Base-by-base conservation (phyloP, 2,888 invertebrate genomes). In the Drosophila falleni region DNA sequence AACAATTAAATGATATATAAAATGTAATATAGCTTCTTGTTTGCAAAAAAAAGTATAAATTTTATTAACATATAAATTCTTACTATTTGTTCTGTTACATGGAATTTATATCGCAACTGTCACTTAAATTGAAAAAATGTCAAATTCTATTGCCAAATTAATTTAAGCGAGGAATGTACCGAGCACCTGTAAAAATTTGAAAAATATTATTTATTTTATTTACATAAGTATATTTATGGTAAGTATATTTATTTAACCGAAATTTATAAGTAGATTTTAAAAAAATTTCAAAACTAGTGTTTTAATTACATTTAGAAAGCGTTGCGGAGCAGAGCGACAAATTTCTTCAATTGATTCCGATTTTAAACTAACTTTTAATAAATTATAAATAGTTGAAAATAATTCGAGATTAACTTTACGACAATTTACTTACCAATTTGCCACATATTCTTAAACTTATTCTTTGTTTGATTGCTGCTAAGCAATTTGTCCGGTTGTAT, bases 371-470 rank as follows among this genome's bases (percentile, higher is more conserved):
- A 19, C 19, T 19, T 19, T 19, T 19, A 19, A 19, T 19, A 19
- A 19, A 19, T 19, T 19, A 19, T 19, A 19, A 19, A 19, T 19
- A 19, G 19, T 19, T 19, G 19, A 1, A 5, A 37, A 15, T 35
- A 33, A 33, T 15, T 1, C 3, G 8, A 2, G 31, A 2, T 39
- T 23, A 19, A 19, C 33, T 10, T 10, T 29, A 0, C 1, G 16
- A 23, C 5, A 1, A 29, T 29, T 19, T 1, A 47, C 58, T 55
- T 46, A 66, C 72, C 72, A 15, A 73, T 16, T 1, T 35, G 58
- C 72, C 72, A 71, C 53, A 55, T 58, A 5, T 44, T 33, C 3
- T 29, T 29, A 33, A 1, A 35, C 1, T 51, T 26, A 10, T 13
- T 16, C 16, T 2, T 10, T n/a, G 19, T 8, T 26, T 56, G 9